A percentile compares a stretch with the other conserved stretches of the same genome.
These are phyloP conservation scores for Ivindomyrus marchei DNA, from an alignment of 2,113 vertebrate species.

Conservation along the genomic window DNA sequence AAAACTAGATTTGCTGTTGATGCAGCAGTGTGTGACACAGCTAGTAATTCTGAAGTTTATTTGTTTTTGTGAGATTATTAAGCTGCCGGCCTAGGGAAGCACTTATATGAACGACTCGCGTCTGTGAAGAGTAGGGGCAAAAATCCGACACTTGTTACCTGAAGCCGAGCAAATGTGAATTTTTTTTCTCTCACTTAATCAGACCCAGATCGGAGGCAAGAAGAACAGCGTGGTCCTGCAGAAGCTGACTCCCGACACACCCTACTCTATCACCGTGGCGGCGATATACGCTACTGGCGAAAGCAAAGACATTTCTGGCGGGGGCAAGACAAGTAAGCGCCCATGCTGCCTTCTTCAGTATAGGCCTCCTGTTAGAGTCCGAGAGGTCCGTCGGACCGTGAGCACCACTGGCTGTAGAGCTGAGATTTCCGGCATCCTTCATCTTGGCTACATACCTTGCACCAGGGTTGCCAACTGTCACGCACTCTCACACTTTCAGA, in stretches of 20 bases:
- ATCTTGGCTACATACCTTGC: not conserved
- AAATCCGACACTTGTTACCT: not conserved
- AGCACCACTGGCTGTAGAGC: not conserved
- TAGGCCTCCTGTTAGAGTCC: not conserved
- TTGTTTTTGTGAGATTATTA: not conserved
- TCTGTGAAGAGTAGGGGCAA: not conserved
- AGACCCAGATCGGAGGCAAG: slow-evolving; percentile 81
- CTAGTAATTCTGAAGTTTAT: not conserved
- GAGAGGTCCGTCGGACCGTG: not conserved
- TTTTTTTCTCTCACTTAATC: slow-evolving; percentile 1
- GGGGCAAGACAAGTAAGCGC: slow-evolving; percentile 85
- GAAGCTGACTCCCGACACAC: slow-evolving; percentile 85
- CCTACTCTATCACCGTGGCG: slow-evolving; percentile 77
- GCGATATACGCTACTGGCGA: slow-evolving; percentile 73
- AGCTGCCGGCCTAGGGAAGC: not conserved
- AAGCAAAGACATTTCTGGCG: slow-evolving; percentile 73
- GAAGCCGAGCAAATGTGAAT: not conserved
- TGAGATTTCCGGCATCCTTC: not conserved
- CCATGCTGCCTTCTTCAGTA: not conserved
- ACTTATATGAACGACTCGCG: not conserved
- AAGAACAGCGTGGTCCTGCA: slow-evolving; percentile 83
- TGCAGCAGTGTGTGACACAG: not conserved
- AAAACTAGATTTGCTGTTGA: not conserved
- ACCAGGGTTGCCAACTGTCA: not conserved
- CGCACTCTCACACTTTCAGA: not conserved